Conservation (phyloP, 2,113 vertebrate species). For the Myxocyprinus asiaticus region DNA sequence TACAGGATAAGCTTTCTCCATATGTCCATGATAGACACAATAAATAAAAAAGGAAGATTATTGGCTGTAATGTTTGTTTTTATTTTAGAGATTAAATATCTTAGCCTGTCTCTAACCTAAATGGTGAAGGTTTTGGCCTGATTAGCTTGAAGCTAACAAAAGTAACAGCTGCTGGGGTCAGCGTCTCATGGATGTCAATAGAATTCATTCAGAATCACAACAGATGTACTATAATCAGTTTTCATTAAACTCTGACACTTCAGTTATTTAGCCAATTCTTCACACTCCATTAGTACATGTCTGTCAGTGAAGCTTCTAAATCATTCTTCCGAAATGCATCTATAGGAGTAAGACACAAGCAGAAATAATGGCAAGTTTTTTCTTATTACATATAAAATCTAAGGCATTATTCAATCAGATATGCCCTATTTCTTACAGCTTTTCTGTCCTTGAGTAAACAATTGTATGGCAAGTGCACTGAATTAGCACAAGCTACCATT, state of each 20-base stretch:
- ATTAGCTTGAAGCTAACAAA: constrained; percentile 9
- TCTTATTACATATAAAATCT: no score
- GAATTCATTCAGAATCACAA: constrained; percentile 36
- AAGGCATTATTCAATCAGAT: no score
- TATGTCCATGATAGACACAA: neutral
- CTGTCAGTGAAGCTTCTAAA: neutral
- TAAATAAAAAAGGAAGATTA: neutral
- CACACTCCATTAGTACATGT: neutral
- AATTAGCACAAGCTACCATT: no score
- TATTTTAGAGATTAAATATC: neutral
- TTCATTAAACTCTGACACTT: constrained; percentile 15
- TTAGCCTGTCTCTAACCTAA: neutral
- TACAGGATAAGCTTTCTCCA: neutral
- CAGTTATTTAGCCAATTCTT: constrained; percentile 27
- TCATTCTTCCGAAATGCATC: neutral
- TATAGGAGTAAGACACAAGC: neutral
- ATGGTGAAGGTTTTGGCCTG: neutral
- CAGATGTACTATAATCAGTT: constrained; percentile 54
- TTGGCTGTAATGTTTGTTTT: neutral
- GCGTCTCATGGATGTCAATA: constrained; percentile 46
- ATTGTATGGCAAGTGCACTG: no score
- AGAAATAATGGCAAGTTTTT: no score
- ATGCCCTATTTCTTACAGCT: no score
- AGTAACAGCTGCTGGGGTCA: constrained; percentile 40
- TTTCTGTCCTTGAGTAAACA: no score